Conservation (phyloP, 2,113 vertebrate species). For the Periophthalmodon schlosseri region DNA sequence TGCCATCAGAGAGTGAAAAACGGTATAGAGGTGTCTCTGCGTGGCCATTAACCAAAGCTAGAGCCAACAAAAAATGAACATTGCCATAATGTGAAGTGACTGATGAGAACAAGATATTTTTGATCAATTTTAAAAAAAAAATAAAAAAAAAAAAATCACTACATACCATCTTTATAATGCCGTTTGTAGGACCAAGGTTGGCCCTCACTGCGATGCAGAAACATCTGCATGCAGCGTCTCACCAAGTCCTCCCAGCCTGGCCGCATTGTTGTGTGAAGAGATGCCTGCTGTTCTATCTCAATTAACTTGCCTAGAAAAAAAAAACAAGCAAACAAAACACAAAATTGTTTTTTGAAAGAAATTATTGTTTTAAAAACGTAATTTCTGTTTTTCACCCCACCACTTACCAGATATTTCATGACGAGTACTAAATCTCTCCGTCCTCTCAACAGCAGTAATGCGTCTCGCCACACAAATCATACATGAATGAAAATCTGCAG, state of each 20-base stretch:
- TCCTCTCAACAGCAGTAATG: slow-evolving; percentile 87
- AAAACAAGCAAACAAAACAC: background rate
- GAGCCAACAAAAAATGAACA: slow-evolving; percentile 25
- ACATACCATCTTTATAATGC: slow-evolving; percentile 93
- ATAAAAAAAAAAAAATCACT: background rate
- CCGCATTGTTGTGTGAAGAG: slow-evolving; percentile 91
- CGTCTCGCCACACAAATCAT: slow-evolving; percentile 98
- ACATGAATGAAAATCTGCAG: slow-evolving; percentile 93
- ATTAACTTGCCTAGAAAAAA: slow-evolving; percentile 87
- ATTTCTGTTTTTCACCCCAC: background rate
- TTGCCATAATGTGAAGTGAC: no score
- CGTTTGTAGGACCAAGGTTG: slow-evolving; percentile 94
- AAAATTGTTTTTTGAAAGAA: background rate
- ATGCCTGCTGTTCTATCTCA: slow-evolving; percentile 90
- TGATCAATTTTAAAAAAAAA: background rate
- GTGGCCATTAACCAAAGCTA: slow-evolving; percentile 89
- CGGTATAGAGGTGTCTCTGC: slow-evolving; percentile 93
- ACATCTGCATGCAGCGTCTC: slow-evolving; percentile 93
- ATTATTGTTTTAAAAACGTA: background rate
- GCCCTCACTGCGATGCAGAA: slow-evolving; percentile 90
- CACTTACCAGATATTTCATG: slow-evolving; percentile 93
- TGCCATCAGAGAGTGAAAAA: slow-evolving; percentile 94
- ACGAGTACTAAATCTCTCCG: slow-evolving; percentile 93
- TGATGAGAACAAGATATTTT: no score
- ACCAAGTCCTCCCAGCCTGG: slow-evolving; percentile 95